Base-by-base conservation (phyloP, 2,888 invertebrate species). In the Pristionchus japonicus region DNA sequence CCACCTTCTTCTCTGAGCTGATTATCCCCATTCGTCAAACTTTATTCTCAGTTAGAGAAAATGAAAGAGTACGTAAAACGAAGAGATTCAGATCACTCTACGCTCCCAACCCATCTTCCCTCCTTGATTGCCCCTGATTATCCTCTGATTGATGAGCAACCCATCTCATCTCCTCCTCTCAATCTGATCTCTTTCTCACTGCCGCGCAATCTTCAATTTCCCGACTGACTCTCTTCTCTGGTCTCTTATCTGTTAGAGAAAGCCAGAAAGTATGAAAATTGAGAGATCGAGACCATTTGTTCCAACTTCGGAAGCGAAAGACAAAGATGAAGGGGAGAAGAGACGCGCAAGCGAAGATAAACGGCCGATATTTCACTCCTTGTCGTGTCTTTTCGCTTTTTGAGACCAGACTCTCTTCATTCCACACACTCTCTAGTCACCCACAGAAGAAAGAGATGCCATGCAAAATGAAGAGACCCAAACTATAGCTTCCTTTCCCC, bases 331-430 rank as follows among this genome's bases (percentile, higher is more conserved):
- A 37, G 70, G 37, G 37, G 37, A n/a, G 27, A 37, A 34, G 37
- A 40, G 77, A 77, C 77, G 77, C n/a, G n/a, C 43, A 77, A 70
- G 70, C 27, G n/a, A 77, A 77, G 77, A 77, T 77, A 77, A 77
- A 77, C 77, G 77, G 47, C 77, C 77, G 77, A 77, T 77, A 77
- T 77, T 77, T 77, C 43, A 77, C 70, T 37, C 70, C 47, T 80
- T 49, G 43, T 80, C 80, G n/a, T n/a, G n/a, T n/a, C n/a, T n/a
- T n/a, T n/a, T n/a, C n/a, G n/a, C n/a, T n/a, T n/a, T n/a, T n/a
- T n/a, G n/a, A n/a, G n/a, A n/a, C n/a, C n/a, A n/a, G n/a, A n/a
- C n/a, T n/a, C n/a, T n/a, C n/a, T n/a, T n/a, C n/a, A n/a, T n/a
- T n/a, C n/a, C n/a, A n/a, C n/a, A n/a, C n/a, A n/a, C n/a, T n/a